A percentile compares a stretch with the other conserved stretches of the same genome.
These are phyloP conservation scores for Listronotus bonariensis DNA, from an alignment of 1,140 invertebrate genomes.

Conservation along the genomic window DNA sequence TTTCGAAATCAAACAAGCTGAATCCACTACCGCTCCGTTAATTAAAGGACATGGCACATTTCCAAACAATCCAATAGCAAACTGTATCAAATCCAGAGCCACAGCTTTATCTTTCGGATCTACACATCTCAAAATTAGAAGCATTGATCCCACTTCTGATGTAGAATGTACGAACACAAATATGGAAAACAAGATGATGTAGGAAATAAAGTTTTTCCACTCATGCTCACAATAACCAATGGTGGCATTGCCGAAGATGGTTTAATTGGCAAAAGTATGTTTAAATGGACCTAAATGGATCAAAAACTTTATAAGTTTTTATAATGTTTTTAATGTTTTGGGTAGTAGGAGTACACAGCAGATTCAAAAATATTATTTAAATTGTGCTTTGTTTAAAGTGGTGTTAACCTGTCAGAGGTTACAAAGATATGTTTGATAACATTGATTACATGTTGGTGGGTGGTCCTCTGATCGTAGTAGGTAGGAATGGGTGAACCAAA, in stretches of 20 bases:
- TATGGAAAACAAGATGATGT: constrained; percentile 83
- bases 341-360: too few species aligned
- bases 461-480: too few species aligned
- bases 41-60: constrained; percentile 93
- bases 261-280: constrained; percentile 51
- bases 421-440: too few species aligned
- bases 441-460: too few species aligned
- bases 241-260: constrained; percentile 53
- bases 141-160: constrained; percentile 89
- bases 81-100: constrained; percentile 90
- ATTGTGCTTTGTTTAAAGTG: too few species aligned
- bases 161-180: constrained; percentile 91
- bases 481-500: too few species aligned
- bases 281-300: constrained; percentile 58
- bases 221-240: constrained; percentile 79
- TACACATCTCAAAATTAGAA: constrained; percentile 87
- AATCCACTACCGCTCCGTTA: constrained; percentile 90
- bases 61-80: constrained; percentile 89
- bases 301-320: too few species aligned
- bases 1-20: constrained; percentile 87
- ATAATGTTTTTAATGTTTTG: too few species aligned
- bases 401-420: too few species aligned
- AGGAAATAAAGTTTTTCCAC: constrained; percentile 79
- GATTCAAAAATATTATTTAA: too few species aligned
- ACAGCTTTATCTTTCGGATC: constrained; percentile 91